Evolutionary conservation across 2,888 invertebrate species (phyloP).

Genomic region (Trachelus troglodyta): DNA sequence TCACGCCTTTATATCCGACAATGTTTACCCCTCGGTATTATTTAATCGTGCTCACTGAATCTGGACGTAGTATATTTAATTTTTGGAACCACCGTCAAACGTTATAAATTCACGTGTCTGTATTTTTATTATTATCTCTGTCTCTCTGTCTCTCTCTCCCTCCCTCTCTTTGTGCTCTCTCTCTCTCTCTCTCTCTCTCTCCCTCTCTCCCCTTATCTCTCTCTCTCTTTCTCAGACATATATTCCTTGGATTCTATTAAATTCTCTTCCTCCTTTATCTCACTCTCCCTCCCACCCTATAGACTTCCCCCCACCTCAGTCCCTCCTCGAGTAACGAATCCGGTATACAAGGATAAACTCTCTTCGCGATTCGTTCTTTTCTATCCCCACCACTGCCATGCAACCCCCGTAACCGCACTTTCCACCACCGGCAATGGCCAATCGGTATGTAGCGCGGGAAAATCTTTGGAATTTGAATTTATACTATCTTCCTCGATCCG

Average conservation of each 20-base stretch:
- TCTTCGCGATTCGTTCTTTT: background rate
- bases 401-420: background rate
- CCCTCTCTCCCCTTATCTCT: too few species aligned
- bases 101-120: background rate
- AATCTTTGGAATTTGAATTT: background rate
- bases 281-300: constrained; percentile 2
- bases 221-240: background rate
- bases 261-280: constrained; percentile 1
- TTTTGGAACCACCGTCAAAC: background rate
- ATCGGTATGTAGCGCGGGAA: background rate
- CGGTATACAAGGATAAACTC: background rate
- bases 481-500: background rate
- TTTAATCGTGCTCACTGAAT: background rate
- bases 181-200: background rate
- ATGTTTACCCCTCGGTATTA: constrained; percentile 14
- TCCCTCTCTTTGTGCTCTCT: too few species aligned
- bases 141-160: too few species aligned
- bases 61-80: background rate
- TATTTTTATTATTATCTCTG: background rate
- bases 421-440: background rate
- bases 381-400: background rate
- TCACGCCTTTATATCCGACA: constrained; percentile 54
- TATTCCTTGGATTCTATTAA: background rate
- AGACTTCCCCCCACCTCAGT: background rate
- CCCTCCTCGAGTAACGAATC: background rate